phyloP scores from a whole-genome alignment of 2,888 invertebrate genomes.

The Perizoma affinitatum region DNA sequence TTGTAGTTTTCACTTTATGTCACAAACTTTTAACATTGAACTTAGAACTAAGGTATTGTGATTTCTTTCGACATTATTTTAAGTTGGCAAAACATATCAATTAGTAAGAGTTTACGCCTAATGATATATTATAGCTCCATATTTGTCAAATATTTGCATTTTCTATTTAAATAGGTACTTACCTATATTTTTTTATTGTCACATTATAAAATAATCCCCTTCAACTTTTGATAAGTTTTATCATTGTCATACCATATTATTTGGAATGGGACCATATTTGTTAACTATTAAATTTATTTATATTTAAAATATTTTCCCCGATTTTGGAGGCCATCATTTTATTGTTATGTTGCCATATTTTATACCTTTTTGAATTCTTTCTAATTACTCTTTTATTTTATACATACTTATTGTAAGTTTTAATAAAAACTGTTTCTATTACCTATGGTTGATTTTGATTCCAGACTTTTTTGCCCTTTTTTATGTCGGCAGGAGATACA shows the following conservation, averaged over 20 bases:
- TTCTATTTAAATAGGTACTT: neutral
- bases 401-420: slow-evolving; percentile 45
- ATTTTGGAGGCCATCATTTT: slow-evolving; percentile 54
- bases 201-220: slow-evolving; percentile 5
- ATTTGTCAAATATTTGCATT: neutral
- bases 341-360: slow-evolving; percentile 57
- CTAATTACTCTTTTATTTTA: slow-evolving; percentile 43
- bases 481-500: too few species aligned
- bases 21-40: neutral
- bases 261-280: slow-evolving; percentile 61
- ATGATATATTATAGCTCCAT: neutral
- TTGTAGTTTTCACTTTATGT: neutral
- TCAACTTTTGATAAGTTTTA: slow-evolving; percentile 16
- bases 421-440: slow-evolving; percentile 32
- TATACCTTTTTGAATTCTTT: slow-evolving; percentile 39
- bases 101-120: neutral
- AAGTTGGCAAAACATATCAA: slow-evolving; percentile 22
- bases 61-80: neutral
- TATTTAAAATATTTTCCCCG: slow-evolving; percentile 37
- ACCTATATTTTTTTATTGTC: neutral
- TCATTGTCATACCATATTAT: slow-evolving; percentile 22
- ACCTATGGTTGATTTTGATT: slow-evolving; percentile 5
- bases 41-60: neutral
- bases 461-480: neutral
- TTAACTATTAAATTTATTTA: slow-evolving; percentile 37